These are phyloP conservation scores for Madoqua kirkii DNA, from an alignment of 2,113 vertebrate genomes.

Conservation along the genomic window DNA sequence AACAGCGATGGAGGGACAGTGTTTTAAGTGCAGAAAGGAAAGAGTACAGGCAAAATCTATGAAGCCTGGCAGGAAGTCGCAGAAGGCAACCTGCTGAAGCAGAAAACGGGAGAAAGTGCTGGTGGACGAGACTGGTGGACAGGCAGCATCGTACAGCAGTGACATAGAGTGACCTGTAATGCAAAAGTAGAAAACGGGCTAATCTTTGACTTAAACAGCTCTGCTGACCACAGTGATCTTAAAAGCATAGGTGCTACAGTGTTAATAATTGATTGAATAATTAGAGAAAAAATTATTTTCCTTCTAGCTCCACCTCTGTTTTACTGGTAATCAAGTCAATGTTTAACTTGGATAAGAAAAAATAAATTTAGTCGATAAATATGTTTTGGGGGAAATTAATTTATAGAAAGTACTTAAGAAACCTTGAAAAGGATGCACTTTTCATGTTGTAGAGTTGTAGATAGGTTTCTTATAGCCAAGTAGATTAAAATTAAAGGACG, in stretches of 20 bases:
- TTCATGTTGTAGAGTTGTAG: background rate
- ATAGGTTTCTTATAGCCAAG: background rate
- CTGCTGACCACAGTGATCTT: background rate
- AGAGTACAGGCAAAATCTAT: background rate
- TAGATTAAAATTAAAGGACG: background rate
- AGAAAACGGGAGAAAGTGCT: background rate
- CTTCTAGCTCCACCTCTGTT: background rate
- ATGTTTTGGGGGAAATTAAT: background rate
- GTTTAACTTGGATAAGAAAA: background rate
- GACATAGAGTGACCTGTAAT: background rate
- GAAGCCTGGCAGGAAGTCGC: background rate
- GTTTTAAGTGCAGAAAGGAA: background rate
- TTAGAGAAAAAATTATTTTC: background rate
- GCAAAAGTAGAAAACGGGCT: background rate
- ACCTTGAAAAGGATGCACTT: background rate
- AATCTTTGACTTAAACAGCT: background rate
- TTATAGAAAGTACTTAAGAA: background rate
- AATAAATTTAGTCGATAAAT: background rate
- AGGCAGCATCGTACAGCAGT: rapidly evolving
- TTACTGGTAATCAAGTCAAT: background rate
- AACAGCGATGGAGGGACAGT: background rate
- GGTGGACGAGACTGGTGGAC: background rate
- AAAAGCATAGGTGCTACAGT: background rate
- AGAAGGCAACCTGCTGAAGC: background rate
- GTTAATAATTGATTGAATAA: background rate